phyloP scores from a whole-genome alignment of 2,888 invertebrate species.

The Aphidoletes aphidimyza region DNA sequence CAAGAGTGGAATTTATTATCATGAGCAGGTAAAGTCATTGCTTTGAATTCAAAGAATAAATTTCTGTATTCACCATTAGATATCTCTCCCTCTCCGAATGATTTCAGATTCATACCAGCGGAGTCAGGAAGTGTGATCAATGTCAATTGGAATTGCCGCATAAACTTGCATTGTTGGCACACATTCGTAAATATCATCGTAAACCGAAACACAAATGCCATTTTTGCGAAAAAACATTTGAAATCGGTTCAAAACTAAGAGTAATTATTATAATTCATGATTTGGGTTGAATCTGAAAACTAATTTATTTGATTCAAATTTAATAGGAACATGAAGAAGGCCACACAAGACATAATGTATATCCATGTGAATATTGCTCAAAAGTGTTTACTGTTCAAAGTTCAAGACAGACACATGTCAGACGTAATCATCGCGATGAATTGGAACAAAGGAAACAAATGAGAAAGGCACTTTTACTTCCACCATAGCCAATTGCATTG shows the following conservation, averaged over 20 bases:
- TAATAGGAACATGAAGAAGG: neutral
- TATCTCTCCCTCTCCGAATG: too few species aligned
- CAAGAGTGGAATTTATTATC: slow-evolving; percentile 34
- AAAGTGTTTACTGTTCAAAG: neutral
- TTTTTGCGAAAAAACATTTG: neutral
- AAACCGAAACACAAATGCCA: neutral
- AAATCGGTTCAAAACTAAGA: neutral
- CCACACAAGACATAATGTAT: neutral
- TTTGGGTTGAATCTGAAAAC: neutral
- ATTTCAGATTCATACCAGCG: neutral
- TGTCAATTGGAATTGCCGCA: neutral
- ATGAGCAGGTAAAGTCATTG: too few species aligned
- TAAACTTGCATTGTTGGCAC: neutral
- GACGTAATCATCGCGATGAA: neutral
- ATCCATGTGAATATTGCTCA: neutral
- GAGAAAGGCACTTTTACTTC: neutral
- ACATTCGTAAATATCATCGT: slow-evolving; percentile 9
- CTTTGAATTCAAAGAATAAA: too few species aligned
- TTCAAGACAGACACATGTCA: neutral
- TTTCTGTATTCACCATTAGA: too few species aligned
- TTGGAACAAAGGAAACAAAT: neutral
- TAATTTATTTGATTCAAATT: neutral
- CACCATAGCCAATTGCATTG: too few species aligned
- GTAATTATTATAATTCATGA: neutral
- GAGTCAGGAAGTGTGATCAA: neutral